Conservation (phyloP, 92 coral and sea anemone genomes). For the Parazoanthus atlanticus region DNA sequence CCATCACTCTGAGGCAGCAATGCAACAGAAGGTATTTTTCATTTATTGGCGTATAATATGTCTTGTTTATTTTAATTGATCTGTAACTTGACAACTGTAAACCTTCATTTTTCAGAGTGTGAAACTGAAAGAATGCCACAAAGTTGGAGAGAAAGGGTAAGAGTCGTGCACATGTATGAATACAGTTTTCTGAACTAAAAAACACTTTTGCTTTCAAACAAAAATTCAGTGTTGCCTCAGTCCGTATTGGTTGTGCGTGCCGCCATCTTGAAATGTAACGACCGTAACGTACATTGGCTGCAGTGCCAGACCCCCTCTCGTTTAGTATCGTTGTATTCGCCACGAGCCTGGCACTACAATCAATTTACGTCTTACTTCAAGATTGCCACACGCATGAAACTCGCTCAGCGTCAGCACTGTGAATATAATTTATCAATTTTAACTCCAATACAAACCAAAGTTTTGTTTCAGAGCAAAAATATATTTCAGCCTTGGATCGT, state of each 20-base stretch:
- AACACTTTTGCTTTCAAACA: background rate
- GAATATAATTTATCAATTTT: no score
- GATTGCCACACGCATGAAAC: background rate
- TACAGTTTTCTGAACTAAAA: no score
- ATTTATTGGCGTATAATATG: background rate
- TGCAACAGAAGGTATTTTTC: background rate
- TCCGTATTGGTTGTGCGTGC: no score
- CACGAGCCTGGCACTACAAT: background rate
- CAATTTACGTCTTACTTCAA: background rate
- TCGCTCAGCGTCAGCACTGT: no score
- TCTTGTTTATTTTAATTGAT: background rate
- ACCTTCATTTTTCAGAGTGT: slow-evolving; percentile 58
- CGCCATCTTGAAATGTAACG: background rate
- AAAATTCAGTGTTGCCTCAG: no score
- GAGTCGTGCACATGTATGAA: background rate
- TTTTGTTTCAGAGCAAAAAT: no score
- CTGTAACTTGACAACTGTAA: no score
- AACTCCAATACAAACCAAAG: no score
- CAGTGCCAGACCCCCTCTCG: background rate
- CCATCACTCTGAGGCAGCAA: background rate
- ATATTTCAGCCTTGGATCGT: no score
- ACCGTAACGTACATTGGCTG: no score
- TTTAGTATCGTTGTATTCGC: no score
- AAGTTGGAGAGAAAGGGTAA: slow-evolving; percentile 95
- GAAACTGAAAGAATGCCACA: slow-evolving; percentile 70